phyloP scores from a whole-genome alignment of 2,113 vertebrate genomes.

The Lasiurus cinereus region DNA sequence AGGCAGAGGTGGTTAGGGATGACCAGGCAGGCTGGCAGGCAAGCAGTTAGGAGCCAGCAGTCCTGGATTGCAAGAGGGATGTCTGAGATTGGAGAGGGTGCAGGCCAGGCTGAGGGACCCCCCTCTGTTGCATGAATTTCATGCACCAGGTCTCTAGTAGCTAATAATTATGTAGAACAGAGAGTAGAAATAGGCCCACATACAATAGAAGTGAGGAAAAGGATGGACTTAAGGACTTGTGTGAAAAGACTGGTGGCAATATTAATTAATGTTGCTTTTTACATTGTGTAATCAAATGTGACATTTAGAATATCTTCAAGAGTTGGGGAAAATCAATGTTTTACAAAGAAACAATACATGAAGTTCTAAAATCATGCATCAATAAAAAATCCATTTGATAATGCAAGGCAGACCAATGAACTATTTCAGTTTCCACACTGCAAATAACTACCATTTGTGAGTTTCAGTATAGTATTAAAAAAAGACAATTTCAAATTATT shows the following conservation, averaged over 20 bases:
- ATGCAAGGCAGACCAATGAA: neutral
- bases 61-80: too few species aligned
- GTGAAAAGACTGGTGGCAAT: neutral
- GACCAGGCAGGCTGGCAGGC: too few species aligned
- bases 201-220: neutral
- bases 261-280: slow-evolving; percentile 26
- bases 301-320: neutral
- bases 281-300: neutral
- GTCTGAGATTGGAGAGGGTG: too few species aligned
- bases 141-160: neutral
- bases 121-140: too few species aligned
- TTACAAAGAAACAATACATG: neutral
- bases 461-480: neutral
- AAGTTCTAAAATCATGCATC: neutral
- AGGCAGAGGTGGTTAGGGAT: too few species aligned
- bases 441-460: neutral
- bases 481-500: neutral
- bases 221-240: neutral
- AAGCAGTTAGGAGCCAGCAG: too few species aligned
- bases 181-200: neutral
- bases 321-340: neutral
- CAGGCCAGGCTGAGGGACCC: too few species aligned
- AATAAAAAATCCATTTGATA: slow-evolving; percentile 26
- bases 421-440: neutral
- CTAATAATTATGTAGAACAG: neutral